These are phyloP conservation scores for Lordiphosa andalusiaca DNA, from an alignment of 2,888 invertebrate species.

Conservation along the genomic window DNA sequence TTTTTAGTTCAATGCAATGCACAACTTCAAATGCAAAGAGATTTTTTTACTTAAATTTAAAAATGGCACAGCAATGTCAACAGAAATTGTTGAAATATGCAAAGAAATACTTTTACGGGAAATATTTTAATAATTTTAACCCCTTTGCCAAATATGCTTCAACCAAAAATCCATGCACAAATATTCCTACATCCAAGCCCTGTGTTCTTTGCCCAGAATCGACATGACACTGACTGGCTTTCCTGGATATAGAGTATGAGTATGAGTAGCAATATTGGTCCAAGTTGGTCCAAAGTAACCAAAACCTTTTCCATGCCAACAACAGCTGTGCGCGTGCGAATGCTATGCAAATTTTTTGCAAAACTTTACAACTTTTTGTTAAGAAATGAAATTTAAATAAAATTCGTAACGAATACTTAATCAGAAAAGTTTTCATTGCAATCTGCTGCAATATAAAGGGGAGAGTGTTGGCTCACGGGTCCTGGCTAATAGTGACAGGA, in stretches of 20 bases:
- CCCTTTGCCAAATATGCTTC: background rate
- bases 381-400: slow-evolving; percentile 31
- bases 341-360: slow-evolving; percentile 52
- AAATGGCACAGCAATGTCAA: no score
- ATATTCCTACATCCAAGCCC: slow-evolving; percentile 15
- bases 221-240: slow-evolving; percentile 5
- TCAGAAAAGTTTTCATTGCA: slow-evolving; percentile 40
- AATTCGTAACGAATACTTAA: slow-evolving; percentile 24
- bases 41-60: no score
- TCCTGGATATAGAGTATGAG: no score
- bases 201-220: slow-evolving; percentile 3
- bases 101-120: no score
- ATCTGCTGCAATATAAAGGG: background rate
- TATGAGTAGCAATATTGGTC: background rate
- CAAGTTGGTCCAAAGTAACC: background rate
- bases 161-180: slow-evolving; percentile 1
- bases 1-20: no score
- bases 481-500: no score
- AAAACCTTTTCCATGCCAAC: slow-evolving; percentile 10
- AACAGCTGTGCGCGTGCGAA: slow-evolving; percentile 37
- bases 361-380: slow-evolving; percentile 30
- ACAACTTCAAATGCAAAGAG: no score
- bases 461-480: no score
- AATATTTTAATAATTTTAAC: background rate
- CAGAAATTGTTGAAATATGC: no score